Percentiles rank a stretch among this genome's conserved stretches.
Conservation (phyloP, 2,113 vertebrate species). For the Bos indicus region DNA sequence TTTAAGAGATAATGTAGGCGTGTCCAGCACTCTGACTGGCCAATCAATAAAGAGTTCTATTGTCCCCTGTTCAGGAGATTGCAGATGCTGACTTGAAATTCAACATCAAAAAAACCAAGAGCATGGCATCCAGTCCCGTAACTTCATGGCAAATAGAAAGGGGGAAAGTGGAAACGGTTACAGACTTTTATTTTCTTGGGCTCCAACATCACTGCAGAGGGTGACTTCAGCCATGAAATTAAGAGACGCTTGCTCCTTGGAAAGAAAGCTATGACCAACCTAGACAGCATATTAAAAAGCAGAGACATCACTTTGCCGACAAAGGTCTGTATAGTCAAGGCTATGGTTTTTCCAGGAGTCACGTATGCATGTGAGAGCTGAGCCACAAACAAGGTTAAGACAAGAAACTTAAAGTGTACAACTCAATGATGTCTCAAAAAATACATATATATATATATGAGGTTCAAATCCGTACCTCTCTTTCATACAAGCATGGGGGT, state of each 20-base stretch:
- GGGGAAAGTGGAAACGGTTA: fast-evolving
- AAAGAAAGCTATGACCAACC: not conserved
- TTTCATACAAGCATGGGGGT: not conserved
- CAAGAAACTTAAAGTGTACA: not conserved
- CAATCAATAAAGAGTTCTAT: not conserved
- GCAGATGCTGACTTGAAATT: not conserved
- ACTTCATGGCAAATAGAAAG: not conserved
- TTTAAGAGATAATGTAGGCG: fast-evolving
- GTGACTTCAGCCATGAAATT: not conserved
- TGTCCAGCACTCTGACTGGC: not conserved
- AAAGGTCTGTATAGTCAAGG: not conserved
- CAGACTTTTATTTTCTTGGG: not conserved
- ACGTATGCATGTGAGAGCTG: fast-evolving
- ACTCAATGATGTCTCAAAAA: not conserved
- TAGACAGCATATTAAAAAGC: not conserved
- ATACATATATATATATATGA: not conserved
- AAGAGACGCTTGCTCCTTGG: not conserved
- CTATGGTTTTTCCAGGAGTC: not conserved
- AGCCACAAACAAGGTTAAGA: not conserved
- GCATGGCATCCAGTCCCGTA: not conserved
- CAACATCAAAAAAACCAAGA: not conserved
- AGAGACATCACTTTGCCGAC: not conserved
- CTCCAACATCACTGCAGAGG: not conserved
- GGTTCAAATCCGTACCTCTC: not conserved
- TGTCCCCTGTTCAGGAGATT: not conserved